Conservation (phyloP, 1,140 invertebrate species). For the Lanistes nyassanus region DNA sequence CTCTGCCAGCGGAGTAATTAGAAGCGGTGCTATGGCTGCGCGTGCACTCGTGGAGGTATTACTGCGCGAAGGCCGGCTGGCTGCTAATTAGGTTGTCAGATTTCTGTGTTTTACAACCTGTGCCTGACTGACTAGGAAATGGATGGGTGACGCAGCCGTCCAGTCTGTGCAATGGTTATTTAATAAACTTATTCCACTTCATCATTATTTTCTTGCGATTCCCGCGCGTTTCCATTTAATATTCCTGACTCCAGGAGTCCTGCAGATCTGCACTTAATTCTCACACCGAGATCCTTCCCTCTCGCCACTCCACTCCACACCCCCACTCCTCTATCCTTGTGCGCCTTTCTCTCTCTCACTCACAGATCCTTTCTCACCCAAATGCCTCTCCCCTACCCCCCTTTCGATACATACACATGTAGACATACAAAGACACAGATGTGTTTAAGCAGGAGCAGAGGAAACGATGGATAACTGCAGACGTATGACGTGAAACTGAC, state of each 20-base stretch:
- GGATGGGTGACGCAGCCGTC: slow-evolving; percentile 1
- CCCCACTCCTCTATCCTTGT: too few relatives aligned
- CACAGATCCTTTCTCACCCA: not conserved
- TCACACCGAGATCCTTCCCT: not conserved
- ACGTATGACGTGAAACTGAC: not conserved
- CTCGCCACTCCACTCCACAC: too few relatives aligned
- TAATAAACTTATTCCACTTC: slow-evolving; percentile 25
- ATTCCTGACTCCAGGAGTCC: slow-evolving; percentile 1
- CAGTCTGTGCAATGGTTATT: slow-evolving; percentile 25
- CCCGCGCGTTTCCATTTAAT: not conserved
- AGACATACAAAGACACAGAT: slow-evolving; percentile 6
- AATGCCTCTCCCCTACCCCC: not conserved
- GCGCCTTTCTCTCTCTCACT: not conserved
- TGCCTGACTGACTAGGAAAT: slow-evolving; percentile 17
- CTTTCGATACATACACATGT: slow-evolving; percentile 8
- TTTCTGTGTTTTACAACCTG: slow-evolving; percentile 26
- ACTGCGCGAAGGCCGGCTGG: slow-evolving; percentile 25
- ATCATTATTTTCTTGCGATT: slow-evolving; percentile 16
- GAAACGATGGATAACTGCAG: not conserved
- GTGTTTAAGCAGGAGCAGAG: not conserved
- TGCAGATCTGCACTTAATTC: slow-evolving; percentile 4
- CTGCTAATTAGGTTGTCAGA: slow-evolving; percentile 30
- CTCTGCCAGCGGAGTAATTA: slow-evolving; percentile 25
- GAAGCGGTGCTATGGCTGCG: slow-evolving; percentile 24
- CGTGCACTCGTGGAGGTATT: slow-evolving; percentile 15